Evolutionary conservation across 2,888 invertebrate species (phyloP), one percentile per base, ranked within the genome.

Genomic region (Nomada goodeniana): DNA sequence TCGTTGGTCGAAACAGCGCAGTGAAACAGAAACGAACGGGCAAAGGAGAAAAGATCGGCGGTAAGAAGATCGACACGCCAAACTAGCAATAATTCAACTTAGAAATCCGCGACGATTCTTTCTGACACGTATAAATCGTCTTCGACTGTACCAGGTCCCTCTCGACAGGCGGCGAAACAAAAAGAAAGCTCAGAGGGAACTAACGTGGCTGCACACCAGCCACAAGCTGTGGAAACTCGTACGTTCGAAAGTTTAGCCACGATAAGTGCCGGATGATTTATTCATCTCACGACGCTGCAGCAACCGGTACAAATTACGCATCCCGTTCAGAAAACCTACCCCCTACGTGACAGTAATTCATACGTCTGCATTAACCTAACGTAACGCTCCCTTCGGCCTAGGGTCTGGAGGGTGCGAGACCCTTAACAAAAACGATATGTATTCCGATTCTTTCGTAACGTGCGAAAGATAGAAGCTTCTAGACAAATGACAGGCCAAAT

Each of bases 201-300:
- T 36, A 61, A 74, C 67, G 60, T 64, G 61, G 78, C 29, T 65
- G 76, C 84, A 75, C 77, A 84, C 59, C 61, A 79, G 67, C 15
- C 53, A 29, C 47, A 64, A 76, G 70, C 55, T 79, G 65, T 23
- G 23, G 26, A 50, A 18, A 20, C 55, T 57, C 47, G 64, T 61
- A 68, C 82, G 81, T 84, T 84, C 70, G 76, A 86, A 88, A 86
- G 86, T 88, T 88, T 78, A 83, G 61, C 81, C 81, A 79, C 82
- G 88, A 88, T 88, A 88, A 88, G 88, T 88, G 88, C 73, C 78
- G 80, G 82, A 88, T 88, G 88, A 88, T 88, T 88, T 88, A 88
- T 88, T 88, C 88, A 83, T 77, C 88, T 88, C 88, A 88, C 88
- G 88, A 72, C 75, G 80, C 83, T 70, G 79, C 87, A 82, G 85